Base-by-base conservation (phyloP, 2,113 vertebrate species). In the Anhinga anhinga region DNA sequence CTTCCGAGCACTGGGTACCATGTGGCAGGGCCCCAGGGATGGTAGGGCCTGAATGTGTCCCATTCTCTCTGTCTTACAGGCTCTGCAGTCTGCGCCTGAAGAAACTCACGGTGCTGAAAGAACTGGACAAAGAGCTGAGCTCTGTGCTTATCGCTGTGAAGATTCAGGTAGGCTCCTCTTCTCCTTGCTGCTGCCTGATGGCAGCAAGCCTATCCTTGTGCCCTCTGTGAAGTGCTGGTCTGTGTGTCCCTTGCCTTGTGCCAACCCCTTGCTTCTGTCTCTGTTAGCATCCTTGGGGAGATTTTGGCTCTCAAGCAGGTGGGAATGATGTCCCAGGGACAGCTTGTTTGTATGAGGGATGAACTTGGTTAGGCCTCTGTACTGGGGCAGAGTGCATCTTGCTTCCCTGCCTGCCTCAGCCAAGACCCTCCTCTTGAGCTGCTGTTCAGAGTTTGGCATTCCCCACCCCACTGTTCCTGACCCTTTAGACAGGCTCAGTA, bases 131-230 rank as follows among this genome's bases (percentile, higher is more conserved):
- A 85, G 99, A 99, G 97, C 98, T 99, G 67, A 99, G 99, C 95
- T 99, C 99, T 5, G 99, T 99, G 91, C 99, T 99, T 96, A 99
- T 99, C 0, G 99, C 99, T 1, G 99, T 99, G 72, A 99, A 99
- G 98, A 99, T 99, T 95, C 99, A 99, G 99, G 99, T 99, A 97
- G 97, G 96, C 36, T 90, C 15, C 50, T 86, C 27, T 93, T 86
- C 27, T 93, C 44, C 73, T 42, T n/a, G 36, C 65, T 56, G 53
- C 53, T 86, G 52, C 82, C 55, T 38, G 15, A 36, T 26, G 63
- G 80, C 65, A 84, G 56, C 38, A 9, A 86, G 70, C 61, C 86
- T 3, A 2, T 85, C 84, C 86, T 72, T n/a, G 52, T 93, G 65
- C 56, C 45, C 25, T 83, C 65, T 38, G 77, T 91, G 82, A 79